Conservation (phyloP, 2,888 invertebrate species). For the Plemyria rubiginata region DNA sequence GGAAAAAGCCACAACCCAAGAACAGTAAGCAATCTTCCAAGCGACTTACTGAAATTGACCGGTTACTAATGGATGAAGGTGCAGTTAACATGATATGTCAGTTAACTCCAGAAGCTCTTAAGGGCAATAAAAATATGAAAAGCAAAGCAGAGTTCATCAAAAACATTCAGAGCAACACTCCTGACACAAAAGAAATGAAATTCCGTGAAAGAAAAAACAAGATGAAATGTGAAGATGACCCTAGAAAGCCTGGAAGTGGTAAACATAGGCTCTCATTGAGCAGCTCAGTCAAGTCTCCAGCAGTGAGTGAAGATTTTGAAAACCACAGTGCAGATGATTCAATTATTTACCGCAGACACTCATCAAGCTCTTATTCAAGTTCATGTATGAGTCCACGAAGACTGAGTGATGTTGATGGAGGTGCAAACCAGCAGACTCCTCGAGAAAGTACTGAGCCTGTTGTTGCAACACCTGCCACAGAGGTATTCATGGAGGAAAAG, state of each 20-base stretch:
- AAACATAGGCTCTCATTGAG: conserved; percentile 71
- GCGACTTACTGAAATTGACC: conserved; percentile 89
- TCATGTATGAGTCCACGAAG: conserved; percentile 87
- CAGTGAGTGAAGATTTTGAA: conserved; percentile 86
- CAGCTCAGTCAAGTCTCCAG: conserved; percentile 79
- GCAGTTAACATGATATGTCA: conserved; percentile 94
- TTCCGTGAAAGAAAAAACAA: conserved; percentile 83
- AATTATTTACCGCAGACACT: conserved; percentile 92
- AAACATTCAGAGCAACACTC: conserved; percentile 83
- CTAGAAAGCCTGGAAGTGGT: conserved; percentile 64
- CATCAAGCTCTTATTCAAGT: conserved; percentile 92
- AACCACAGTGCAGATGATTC: conserved; percentile 89
- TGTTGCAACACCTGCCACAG: conserved; percentile 29
- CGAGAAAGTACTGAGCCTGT: conserved; percentile 34
- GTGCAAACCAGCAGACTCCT: conserved; percentile 32
- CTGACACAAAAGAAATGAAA: conserved; percentile 73
- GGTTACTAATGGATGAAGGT: conserved; percentile 92
- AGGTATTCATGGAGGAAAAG: conserved; percentile 54
- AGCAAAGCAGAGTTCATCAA: conserved; percentile 86
- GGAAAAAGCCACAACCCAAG: conserved; percentile 79
- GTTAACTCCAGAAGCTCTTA: conserved; percentile 85
- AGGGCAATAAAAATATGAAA: conserved; percentile 79
- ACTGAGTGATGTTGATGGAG: conserved; percentile 79
- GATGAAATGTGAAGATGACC: conserved; percentile 64
- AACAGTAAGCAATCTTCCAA: conserved; percentile 78